Evolutionary conservation across 1,140 invertebrate species (phyloP), one percentile per base, ranked within the genome.

Genomic region (Magallana angulata): DNA sequence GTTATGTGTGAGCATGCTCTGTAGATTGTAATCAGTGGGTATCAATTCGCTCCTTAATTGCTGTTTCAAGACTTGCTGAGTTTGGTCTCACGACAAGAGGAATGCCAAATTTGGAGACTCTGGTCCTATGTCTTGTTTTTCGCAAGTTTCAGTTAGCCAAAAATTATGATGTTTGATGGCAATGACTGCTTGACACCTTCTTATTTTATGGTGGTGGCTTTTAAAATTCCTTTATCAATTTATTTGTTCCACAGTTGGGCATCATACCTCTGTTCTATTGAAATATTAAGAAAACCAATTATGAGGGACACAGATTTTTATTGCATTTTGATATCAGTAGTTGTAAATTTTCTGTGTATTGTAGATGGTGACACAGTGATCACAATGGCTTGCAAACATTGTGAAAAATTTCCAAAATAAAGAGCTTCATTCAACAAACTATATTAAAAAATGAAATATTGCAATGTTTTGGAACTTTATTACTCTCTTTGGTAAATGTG

Each of bases 281-380:
- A 16, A 62, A 62, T 62, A 62, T n/a, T 11, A 71, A 30, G 68
- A 71, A 71, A 71, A 30, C 30, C 36, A 71, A 71, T 71, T 71
- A 36, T 24, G 68, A 71, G 36, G 5, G 68, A 36, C 18, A 36
- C 36, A 36, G 36, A 71, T 71, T 71, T 71, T 71, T 71, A 71
- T 71, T 71, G 24, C 68, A 71, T 71, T 71, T 71, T 71, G 24
- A 71, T 71, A 71, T 30, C 24, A 24, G 24, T 24, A 30, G 68
- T 71, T 24, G 24, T 71, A 71, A 71, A 71, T 71, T 71, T 71
- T 12, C 68, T 36, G 18, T 71, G 68, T 71, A 71, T 71, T 71
- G 68, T 71, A 30, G 24, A 30, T 36, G 24, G 11, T 12, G 24
- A 71, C 24, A 71, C 68, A 71, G 24, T 36, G 60, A 30, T 71